Conservation (phyloP, 2,113 vertebrate species). For the Ammodramus savannarum region DNA sequence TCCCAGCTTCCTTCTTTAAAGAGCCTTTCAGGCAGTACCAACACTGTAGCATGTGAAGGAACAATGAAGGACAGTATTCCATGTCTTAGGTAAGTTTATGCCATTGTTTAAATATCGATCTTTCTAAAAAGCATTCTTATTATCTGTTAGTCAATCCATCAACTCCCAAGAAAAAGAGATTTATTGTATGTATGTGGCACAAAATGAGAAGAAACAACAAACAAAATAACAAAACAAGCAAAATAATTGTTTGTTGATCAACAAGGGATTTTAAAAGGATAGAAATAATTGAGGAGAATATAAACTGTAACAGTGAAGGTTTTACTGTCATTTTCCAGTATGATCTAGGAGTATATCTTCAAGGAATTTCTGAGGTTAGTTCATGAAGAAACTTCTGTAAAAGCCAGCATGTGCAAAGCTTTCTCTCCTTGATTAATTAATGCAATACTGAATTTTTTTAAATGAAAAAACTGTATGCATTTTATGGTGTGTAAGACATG, state of each 20-base stretch:
- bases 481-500: neutral
- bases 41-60: conserved; percentile 82
- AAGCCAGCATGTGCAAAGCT: neutral
- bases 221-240: neutral
- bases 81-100: conserved; percentile 84
- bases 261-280: neutral
- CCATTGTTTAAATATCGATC: neutral
- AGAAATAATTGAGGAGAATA: neutral
- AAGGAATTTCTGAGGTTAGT: neutral
- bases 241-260: neutral
- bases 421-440: neutral
- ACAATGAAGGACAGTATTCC: conserved; percentile 83
- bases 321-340: neutral
- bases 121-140: neutral
- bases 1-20: conserved; percentile 84
- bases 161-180: neutral
- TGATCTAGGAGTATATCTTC: neutral
- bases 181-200: neutral
- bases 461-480: neutral
- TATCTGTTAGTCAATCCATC: neutral
- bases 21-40: conserved; percentile 83
- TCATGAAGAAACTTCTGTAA: neutral
- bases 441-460: neutral
- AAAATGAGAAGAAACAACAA: neutral
- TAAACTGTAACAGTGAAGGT: neutral